A percentile compares a stretch with the other conserved stretches of the same genome.
Evolutionary conservation across 2,797 vertebrate species (phyloP).

Genomic region (Epinephelus coioides): DNA sequence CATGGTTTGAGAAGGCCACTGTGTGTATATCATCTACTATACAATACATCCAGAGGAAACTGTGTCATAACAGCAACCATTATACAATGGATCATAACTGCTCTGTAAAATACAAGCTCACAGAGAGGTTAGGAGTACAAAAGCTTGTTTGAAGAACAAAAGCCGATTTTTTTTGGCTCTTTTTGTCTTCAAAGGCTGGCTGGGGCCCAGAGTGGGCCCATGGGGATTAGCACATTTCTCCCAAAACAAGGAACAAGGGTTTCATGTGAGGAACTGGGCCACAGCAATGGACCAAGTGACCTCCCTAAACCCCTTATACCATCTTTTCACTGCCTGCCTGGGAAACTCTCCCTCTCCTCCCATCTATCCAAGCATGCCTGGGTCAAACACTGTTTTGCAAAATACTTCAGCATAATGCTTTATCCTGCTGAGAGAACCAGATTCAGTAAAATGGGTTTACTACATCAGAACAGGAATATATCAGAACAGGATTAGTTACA

Average conservation of each 20-base stretch:
- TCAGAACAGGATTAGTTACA: background rate
- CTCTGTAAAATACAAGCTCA: slow-evolving; percentile 56
- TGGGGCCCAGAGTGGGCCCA: slow-evolving; percentile 53
- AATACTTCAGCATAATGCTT: slow-evolving; percentile 7
- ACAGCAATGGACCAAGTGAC: slow-evolving; percentile 65
- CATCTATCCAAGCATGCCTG: slow-evolving; percentile 12
- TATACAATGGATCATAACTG: slow-evolving; percentile 63
- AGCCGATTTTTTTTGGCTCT: slow-evolving; percentile 56
- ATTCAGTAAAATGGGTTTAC: background rate
- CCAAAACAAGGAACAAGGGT: slow-evolving; percentile 75
- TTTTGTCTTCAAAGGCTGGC: slow-evolving; percentile 70
- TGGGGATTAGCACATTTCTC: slow-evolving; percentile 80
- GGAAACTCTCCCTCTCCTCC: slow-evolving; percentile 43
- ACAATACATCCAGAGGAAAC: slow-evolving; percentile 67
- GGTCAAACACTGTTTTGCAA: slow-evolving; percentile 19
- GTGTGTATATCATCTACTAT: slow-evolving; percentile 37
- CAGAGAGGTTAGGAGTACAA: slow-evolving; percentile 63
- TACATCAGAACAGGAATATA: background rate
- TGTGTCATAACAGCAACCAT: slow-evolving; percentile 40
- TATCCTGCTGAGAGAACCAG: background rate
- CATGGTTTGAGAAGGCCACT: slow-evolving; percentile 7
- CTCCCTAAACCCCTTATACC: slow-evolving; percentile 56
- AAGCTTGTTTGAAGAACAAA: slow-evolving; percentile 75
- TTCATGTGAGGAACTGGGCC: slow-evolving; percentile 71
- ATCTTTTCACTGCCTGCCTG: slow-evolving; percentile 57